phyloP scores from a whole-genome alignment of 1,140 invertebrate species.

The Lordiphosa clarofinis region DNA sequence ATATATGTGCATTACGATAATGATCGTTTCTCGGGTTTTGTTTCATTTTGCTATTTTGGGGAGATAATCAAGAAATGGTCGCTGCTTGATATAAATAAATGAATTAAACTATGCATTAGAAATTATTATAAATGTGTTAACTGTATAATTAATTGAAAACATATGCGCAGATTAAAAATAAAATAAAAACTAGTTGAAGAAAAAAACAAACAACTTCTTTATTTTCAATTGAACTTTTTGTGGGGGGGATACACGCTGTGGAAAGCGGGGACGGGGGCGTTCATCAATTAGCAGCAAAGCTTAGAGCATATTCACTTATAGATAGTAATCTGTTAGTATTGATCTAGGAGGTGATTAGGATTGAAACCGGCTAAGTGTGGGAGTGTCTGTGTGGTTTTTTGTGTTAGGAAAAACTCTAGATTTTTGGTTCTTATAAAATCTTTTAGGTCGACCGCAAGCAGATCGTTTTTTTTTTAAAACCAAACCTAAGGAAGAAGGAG shows the following conservation, averaged over 20 bases:
- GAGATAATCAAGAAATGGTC: conserved; percentile 47
- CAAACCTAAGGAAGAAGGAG: too few relatives aligned
- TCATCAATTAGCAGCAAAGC: conserved; percentile 13
- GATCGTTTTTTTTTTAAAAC: too few relatives aligned
- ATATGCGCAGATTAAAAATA: conserved; percentile 62
- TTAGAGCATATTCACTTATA: conserved; percentile 13
- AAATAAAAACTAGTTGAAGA: conserved; percentile 39
- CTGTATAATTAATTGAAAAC: conserved; percentile 49
- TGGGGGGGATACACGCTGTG: not conserved
- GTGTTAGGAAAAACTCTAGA: too few relatives aligned
- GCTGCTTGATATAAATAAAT: conserved; percentile 56
- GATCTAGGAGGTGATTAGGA: conserved; percentile 16
- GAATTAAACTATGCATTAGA: conserved; percentile 54
- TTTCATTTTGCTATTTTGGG: conserved; percentile 44
- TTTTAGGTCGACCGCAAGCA: too few relatives aligned
- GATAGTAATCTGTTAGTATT: conserved; percentile 2
- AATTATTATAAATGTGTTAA: conserved; percentile 50
- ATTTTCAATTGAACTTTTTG: too few relatives aligned
- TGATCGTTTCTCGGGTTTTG: conserved; percentile 22
- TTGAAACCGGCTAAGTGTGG: conserved; percentile 40
- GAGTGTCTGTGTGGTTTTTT: conserved; percentile 2
- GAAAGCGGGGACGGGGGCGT: conserved; percentile 13
- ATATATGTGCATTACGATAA: conserved; percentile 29
- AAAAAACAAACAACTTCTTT: conserved; percentile 39
- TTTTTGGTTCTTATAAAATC: too few relatives aligned